These are phyloP conservation scores for Branchellion lobata DNA, from an alignment of 2,888 invertebrate genomes.

Conservation along the genomic window DNA sequence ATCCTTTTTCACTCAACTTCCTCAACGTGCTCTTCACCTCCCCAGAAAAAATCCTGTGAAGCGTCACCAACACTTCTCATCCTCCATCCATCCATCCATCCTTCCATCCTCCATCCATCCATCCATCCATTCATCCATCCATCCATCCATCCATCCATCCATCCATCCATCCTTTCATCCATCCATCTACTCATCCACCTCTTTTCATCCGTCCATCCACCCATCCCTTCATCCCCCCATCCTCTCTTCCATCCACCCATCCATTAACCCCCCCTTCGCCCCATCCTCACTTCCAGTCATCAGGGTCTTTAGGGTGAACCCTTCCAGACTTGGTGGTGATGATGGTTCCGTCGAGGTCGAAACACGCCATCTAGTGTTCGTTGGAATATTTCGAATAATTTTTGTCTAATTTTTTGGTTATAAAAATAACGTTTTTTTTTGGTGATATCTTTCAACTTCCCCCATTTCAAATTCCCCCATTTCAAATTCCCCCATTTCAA, in stretches of 20 bases:
- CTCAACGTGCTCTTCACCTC: constrained; percentile 57
- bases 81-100: too few species aligned
- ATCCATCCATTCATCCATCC: too few species aligned
- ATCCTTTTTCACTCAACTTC: constrained; percentile 56
- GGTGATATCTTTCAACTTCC: not conserved
- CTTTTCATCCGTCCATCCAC: too few species aligned
- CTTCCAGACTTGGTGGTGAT: constrained; percentile 60
- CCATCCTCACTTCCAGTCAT: constrained; percentile 57
- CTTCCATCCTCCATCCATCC: too few species aligned
- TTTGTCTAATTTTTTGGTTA: too few species aligned
- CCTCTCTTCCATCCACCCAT: too few species aligned
- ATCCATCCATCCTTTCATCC: constrained; percentile 52
- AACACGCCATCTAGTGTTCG: constrained; percentile 57
- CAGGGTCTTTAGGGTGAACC: constrained; percentile 57
- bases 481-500: too few species aligned
- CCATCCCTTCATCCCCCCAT: too few species aligned
- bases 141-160: constrained; percentile 54
- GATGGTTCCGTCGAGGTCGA: constrained; percentile 61
- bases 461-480: not conserved
- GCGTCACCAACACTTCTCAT: too few species aligned
- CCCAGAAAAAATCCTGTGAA: constrained; percentile 60
- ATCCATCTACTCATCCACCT: not conserved
- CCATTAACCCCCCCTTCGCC: too few species aligned
- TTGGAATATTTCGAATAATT: too few species aligned
- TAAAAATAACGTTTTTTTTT: not conserved